These are phyloP conservation scores for Nematostella vectensis DNA, from an alignment of 92 coral and sea anemone species.

Conservation along the genomic window DNA sequence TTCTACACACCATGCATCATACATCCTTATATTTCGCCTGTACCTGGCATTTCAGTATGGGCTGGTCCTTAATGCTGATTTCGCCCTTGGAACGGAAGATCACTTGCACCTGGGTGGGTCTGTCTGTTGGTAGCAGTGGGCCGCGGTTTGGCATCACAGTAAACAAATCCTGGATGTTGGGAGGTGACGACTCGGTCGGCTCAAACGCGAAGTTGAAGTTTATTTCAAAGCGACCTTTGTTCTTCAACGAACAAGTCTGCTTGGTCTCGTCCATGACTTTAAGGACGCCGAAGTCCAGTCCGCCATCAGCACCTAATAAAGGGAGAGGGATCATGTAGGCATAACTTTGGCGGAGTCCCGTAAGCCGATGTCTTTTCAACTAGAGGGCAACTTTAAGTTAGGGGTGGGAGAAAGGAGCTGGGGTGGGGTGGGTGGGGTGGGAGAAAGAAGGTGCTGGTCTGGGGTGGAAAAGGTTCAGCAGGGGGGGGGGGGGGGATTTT, in stretches of 20 bases:
- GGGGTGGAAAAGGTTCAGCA: too few relatives aligned
- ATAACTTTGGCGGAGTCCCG: too few relatives aligned
- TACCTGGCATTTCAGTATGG: constrained; percentile 96
- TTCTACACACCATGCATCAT: too few relatives aligned
- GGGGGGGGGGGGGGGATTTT: too few relatives aligned
- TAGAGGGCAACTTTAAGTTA: constrained; percentile 1
- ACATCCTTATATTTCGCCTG: too few relatives aligned
- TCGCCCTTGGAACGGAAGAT: constrained; percentile 89
- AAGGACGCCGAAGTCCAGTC: constrained; percentile 94
- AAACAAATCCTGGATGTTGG: constrained; percentile 64
- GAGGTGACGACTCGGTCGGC: constrained; percentile 49
- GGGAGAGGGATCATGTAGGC: too few relatives aligned
- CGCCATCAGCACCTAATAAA: constrained; percentile 89
- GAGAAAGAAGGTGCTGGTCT: too few relatives aligned
- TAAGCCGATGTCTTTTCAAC: not conserved
- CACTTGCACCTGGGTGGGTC: constrained; percentile 95
- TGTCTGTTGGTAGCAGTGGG: constrained; percentile 82
- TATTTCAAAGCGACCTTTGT: constrained; percentile 96
- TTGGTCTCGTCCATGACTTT: constrained; percentile 93
- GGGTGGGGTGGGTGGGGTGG: too few relatives aligned
- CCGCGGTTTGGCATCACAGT: constrained; percentile 90
- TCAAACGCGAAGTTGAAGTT: constrained; percentile 87
- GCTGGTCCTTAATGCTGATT: constrained; percentile 78
- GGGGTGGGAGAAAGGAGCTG: not conserved
- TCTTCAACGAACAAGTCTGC: constrained; percentile 89